Evolutionary conservation across 2,797 vertebrate genomes (phyloP).

Genomic region (Huso huso): DNA sequence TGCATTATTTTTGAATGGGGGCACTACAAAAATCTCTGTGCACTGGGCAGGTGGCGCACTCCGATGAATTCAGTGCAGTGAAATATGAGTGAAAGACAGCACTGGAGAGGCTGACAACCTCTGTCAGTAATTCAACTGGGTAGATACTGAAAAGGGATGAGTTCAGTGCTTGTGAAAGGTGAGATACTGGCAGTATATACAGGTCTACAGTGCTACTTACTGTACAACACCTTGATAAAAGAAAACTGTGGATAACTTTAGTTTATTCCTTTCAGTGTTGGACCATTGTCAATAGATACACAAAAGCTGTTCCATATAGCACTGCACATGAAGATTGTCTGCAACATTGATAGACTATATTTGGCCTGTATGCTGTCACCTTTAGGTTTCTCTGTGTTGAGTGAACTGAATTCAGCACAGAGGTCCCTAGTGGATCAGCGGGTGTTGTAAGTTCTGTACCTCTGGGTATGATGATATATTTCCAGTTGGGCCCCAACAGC

Average conservation of each 20-base stretch:
- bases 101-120: too few relatives aligned
- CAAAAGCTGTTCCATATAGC: constrained; percentile 19
- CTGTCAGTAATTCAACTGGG: too few relatives aligned
- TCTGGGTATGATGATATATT: constrained; percentile 2
- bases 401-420: constrained; percentile 56
- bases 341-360: constrained; percentile 55
- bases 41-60: too few relatives aligned
- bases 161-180: too few relatives aligned
- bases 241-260: background rate
- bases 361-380: constrained; percentile 59
- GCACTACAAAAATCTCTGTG: too few relatives aligned
- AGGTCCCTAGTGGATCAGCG: constrained; percentile 37
- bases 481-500: background rate
- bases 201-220: too few relatives aligned
- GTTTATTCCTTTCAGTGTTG: constrained; percentile 19
- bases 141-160: too few relatives aligned
- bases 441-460: constrained; percentile 15
- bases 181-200: too few relatives aligned
- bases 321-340: constrained; percentile 1
- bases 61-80: too few relatives aligned
- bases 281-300: constrained; percentile 43
- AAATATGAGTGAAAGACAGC: too few relatives aligned
- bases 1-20: too few relatives aligned
- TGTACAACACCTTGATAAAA: too few relatives aligned
- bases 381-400: constrained; percentile 56